A percentile compares a stretch with the other conserved stretches of the same genome.
phyloP scores from a whole-genome alignment of 1,140 invertebrate species.

The Chelonus insularis region DNA sequence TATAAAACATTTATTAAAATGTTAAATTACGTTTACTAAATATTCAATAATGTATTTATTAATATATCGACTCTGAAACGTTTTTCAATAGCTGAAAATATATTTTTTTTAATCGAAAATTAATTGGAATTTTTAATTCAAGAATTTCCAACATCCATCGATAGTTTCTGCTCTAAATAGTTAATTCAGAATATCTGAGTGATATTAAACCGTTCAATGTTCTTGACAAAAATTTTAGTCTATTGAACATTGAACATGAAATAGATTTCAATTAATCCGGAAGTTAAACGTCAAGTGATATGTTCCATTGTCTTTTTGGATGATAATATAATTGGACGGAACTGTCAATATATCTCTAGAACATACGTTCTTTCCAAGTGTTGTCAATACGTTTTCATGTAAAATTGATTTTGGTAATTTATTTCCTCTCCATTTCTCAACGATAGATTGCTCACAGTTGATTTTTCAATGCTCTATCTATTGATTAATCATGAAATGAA shows the following conservation, averaged over 20 bases:
- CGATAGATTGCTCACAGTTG: too few relatives aligned
- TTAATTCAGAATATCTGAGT: background rate
- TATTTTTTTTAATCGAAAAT: too few relatives aligned
- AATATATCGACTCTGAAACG: too few relatives aligned
- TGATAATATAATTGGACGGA: conserved; percentile 29
- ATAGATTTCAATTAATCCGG: conserved; percentile 14
- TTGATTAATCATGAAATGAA: too few relatives aligned
- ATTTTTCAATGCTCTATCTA: too few relatives aligned
- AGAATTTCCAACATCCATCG: too few relatives aligned
- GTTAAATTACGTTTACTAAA: too few relatives aligned
- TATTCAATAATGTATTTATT: too few relatives aligned
- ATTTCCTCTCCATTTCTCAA: background rate
- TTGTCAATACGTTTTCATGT: background rate
- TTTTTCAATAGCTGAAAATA: too few relatives aligned
- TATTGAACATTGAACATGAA: background rate
- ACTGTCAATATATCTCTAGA: conserved; percentile 19
- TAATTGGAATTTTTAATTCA: too few relatives aligned
- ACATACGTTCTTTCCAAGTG: background rate
- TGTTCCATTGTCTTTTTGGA: conserved; percentile 7
- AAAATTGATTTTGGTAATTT: background rate
- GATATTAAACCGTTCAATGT: background rate
- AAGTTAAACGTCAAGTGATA: conserved; percentile 18
- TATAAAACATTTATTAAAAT: too few relatives aligned
- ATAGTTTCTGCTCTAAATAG: too few relatives aligned
- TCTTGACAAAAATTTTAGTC: background rate